phyloP scores from a whole-genome alignment of 2,113 vertebrate species.

The Onychorhynchus coronatus region DNA sequence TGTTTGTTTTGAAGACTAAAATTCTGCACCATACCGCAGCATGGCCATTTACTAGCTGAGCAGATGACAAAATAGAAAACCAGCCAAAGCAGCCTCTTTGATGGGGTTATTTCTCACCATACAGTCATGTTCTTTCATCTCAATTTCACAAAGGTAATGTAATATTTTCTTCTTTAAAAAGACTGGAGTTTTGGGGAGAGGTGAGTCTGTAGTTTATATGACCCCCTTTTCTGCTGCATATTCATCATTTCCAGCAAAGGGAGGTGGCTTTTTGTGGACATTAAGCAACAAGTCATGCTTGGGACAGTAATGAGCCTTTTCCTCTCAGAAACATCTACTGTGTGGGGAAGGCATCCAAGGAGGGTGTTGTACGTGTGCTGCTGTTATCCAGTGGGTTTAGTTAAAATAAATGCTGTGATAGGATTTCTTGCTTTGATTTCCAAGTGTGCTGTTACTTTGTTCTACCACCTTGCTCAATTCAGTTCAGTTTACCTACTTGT shows the following conservation, averaged over 20 bases:
- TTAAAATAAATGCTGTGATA: background rate
- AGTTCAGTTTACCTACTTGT: background rate
- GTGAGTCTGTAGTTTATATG: background rate
- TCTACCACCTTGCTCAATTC: background rate
- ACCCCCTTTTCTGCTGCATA: background rate
- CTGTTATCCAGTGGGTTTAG: background rate
- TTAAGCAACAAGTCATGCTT: background rate
- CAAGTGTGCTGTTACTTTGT: background rate
- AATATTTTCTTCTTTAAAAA: background rate
- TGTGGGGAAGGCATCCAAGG: background rate
- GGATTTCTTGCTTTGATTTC: constrained; percentile 19
- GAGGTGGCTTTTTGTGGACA: background rate
- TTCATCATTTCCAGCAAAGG: background rate
- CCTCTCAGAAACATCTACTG: background rate
- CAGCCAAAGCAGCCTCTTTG: background rate
- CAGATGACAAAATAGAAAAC: background rate
- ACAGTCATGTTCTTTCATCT: background rate
- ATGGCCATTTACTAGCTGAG: background rate
- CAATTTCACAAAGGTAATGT: background rate
- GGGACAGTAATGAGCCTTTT: background rate
- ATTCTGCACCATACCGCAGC: background rate
- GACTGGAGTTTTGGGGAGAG: too few species aligned
- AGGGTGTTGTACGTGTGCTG: background rate
- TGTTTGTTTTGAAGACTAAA: background rate
- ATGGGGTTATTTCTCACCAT: background rate